Base-by-base conservation (phyloP, 2,113 vertebrate species). In the Eleginops maclovinus region DNA sequence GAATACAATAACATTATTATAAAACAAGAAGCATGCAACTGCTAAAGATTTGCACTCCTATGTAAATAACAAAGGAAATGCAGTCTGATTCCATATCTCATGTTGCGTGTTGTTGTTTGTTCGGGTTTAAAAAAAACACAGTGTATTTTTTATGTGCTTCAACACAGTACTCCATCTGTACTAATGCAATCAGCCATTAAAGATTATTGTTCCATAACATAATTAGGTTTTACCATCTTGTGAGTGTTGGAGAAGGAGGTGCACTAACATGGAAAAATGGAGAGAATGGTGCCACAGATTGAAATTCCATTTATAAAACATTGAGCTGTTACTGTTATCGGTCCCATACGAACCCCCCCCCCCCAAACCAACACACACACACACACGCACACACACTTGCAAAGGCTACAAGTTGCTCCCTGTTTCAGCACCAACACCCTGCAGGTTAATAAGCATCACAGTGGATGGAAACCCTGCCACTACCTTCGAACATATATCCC, bases 191-290 rank as follows among this genome's bases (percentile, higher is more conserved):
- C 77, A 85, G 84, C 79, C 67, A 8, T 85, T 82, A 12, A 51
- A 84, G 69, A 82, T 86, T 77, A 71, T 73, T 67, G 65, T 70
- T 84, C 68, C 80, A 80, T 79, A 65, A 88, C 76, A 83, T 62
- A 85, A 86, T 89, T 86, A 74, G 62, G 75, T 86, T 81, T 83
- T 85, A 88, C 69, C 76, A 79, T 89, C 64, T 81, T 82, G 83
- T 77, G 85, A 87, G 71, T 53, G 67, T 73, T 44, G 19, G 63
- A 68, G 21, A 68, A 2, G 22, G 66, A 50, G 82, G 75, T 61
- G 28, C 54, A 28, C 46, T 31, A 51, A 77, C 41, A 83, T 10
- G 16, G 61, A 59, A 50, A 50, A 61, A 67, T 26, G 16, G n/a
- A 26, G 54, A 68, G 67, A 62, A 55, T 65, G 53, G 58, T 79